Base-by-base conservation (phyloP, 2,888 invertebrate species). In the Allygus modestus region DNA sequence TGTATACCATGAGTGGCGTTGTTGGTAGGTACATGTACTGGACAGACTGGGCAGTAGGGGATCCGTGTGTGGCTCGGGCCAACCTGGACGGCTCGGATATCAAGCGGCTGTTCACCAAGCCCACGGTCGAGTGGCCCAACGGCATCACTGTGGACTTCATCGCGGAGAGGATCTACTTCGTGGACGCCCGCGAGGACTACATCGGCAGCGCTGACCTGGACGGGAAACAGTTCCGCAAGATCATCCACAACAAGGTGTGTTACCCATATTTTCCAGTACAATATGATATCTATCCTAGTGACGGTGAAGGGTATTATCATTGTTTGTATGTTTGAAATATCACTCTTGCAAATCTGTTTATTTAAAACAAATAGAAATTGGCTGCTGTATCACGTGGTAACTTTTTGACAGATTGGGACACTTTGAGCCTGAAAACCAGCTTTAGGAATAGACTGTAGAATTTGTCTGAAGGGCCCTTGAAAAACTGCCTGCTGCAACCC, bases 41-140 rank as follows among this genome's bases (percentile, higher is more conserved):
- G 96, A 96, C 97, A 0, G 97, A 98, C 89, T 97, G 97, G 97
- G 95, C 96, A 4, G 92, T 93, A 1, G 92, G 92, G n/a, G 93
- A 93, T 87, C 96, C 97, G 0, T 94, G 95, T 0, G 94, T 98
- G 9, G 95, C 95, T 9, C 92, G 96, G 81, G 95, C 97, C 0
- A 94, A 95, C 89, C 92, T 97, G 86, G 97, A 97, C 89, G 97
- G 97, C 0, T 92, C 92, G 0, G 92, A 95, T 85, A 92, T 94
- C 0, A 93, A 92, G 87, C 93, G 91, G 86, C 89, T 96, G 84
- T 95, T 96, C 88, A 92, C 92, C 0, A 93, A 92, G 84, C 93
- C 94, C 0, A 87, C 88, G 11, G 95, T 97, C 0, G 93, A 94
- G 87, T 97, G 97, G 97, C 97, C 97, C 0, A 97, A 97, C 89